Evolutionary conservation across 2,113 vertebrate species (phyloP), one percentile per base, ranked within the genome.

Genomic region (Heterotis niloticus): DNA sequence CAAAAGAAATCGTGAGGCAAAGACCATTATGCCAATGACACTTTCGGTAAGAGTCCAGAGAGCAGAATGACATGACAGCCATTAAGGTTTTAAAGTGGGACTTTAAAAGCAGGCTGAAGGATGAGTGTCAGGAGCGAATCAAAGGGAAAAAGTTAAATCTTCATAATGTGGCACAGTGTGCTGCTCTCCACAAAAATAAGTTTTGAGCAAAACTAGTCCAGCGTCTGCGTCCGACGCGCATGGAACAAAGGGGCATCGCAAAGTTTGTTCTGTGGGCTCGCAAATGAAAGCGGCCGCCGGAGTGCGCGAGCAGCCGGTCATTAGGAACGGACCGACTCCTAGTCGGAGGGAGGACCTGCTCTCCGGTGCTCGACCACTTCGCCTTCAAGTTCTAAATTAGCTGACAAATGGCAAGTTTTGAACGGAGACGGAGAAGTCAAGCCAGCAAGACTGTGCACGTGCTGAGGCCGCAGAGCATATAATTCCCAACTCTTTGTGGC

Each of bases 21-120:
- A 64, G 89, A 90, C 92, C 92, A 93, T 93, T 93, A 93, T 92
- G 92, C 90, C 92, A 92, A 91, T 92, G 92, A 93, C 92, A 93
- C 92, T 92, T 92, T 92, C 89, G 92, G 92, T 93, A 91, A 93
- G 92, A 92, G 92, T 92, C 92, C 92, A 85, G 89, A 91, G 92
- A 91, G 89, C 84, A 77, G 89, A 86, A 89, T 90, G 90, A 93
- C 92, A 93, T 93, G 92, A 93, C 92, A 93, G 92, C 92, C 92
- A 93, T 92, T 93, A 93, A 91, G 77, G 88, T 91, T 90, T 89
- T 90, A 92, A 93, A 92, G 91, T 92, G 90, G 89, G 90, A 91
- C 92, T 92, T 93, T 92, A 93, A 93, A 93, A 91, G 88, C 83
- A 85, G 88, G 88, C 92, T 93, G 92, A 92, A 91, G 92, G 92